These are phyloP conservation scores for Drosophila falleni DNA, from an alignment of 2,888 invertebrate genomes.

Conservation along the genomic window DNA sequence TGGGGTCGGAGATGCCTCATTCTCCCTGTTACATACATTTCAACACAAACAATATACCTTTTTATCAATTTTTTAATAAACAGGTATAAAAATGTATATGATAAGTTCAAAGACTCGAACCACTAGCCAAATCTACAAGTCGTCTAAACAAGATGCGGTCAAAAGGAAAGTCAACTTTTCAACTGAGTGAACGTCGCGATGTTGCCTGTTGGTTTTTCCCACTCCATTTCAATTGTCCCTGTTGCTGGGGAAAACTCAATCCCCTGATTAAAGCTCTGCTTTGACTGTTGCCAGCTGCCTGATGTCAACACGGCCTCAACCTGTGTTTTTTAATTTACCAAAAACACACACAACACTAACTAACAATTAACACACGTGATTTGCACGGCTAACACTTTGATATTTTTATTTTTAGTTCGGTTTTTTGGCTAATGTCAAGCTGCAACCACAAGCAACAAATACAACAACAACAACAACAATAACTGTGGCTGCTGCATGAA, in stretches of 20 bases:
- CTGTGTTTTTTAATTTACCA: constrained; percentile 34
- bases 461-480: constrained; percentile 8
- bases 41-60: no score
- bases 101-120: constrained; percentile 64
- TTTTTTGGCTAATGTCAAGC: constrained; percentile 45
- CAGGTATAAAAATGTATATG: constrained; percentile 20
- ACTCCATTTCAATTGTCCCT: constrained; percentile 63
- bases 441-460: constrained; percentile 33
- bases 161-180: constrained; percentile 73
- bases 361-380: constrained; percentile 68
- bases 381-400: constrained; percentile 59
- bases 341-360: constrained; percentile 51
- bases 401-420: constrained; percentile 21
- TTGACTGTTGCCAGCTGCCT: background rate
- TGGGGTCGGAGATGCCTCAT: no score
- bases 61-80: no score
- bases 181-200: constrained; percentile 51
- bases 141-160: constrained; percentile 63
- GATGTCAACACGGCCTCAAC: constrained; percentile 40
- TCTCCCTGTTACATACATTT: no score
- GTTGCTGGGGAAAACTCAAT: constrained; percentile 32
- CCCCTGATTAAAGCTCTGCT: constrained; percentile 32
- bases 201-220: constrained; percentile 63
- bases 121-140: constrained; percentile 46
- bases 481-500: constrained; percentile 57